Evolutionary conservation across 2,113 vertebrate genomes (phyloP).

Genomic region (Mola mola): DNA sequence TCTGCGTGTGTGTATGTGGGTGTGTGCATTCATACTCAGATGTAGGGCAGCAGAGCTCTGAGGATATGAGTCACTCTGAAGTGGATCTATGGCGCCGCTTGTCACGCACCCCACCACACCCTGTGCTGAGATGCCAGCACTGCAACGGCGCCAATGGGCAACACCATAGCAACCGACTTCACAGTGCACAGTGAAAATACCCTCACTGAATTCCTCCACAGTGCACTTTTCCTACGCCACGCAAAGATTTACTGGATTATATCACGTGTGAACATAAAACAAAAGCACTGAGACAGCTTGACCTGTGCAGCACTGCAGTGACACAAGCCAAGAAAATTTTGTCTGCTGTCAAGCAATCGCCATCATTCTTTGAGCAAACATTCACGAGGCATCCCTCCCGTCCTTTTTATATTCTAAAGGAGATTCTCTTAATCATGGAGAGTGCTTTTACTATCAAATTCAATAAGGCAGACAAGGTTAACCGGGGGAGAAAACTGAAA

Average conservation of each 20-base stretch:
- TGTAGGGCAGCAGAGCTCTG: constrained; percentile 78
- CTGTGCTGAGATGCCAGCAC: constrained; percentile 54
- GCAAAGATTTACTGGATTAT: constrained; percentile 8
- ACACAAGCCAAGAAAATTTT: background rate
- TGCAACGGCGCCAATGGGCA: constrained; percentile 71
- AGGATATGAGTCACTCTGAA: constrained; percentile 80
- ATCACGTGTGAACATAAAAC: background rate
- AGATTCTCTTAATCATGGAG: constrained; percentile 14
- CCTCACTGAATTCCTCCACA: constrained; percentile 63
- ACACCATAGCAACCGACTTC: constrained; percentile 76
- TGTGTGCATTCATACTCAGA: constrained; percentile 48
- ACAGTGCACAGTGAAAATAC: constrained; percentile 54
- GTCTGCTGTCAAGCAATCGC: no score
- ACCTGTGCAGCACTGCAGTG: background rate
- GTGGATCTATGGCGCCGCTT: constrained; percentile 64
- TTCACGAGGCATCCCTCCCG: background rate
- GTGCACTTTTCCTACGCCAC: constrained; percentile 52
- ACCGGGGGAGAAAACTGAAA: background rate
- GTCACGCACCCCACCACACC: constrained; percentile 56
- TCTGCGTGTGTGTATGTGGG: constrained; percentile 36
- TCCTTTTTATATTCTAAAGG: constrained; percentile 11
- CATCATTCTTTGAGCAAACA: background rate
- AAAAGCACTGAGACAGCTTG: constrained; percentile 8
- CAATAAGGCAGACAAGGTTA: no score
- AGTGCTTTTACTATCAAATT: background rate